phyloP scores from a whole-genome alignment of 2,888 invertebrate species.

The Tryphoninae sp. region DNA sequence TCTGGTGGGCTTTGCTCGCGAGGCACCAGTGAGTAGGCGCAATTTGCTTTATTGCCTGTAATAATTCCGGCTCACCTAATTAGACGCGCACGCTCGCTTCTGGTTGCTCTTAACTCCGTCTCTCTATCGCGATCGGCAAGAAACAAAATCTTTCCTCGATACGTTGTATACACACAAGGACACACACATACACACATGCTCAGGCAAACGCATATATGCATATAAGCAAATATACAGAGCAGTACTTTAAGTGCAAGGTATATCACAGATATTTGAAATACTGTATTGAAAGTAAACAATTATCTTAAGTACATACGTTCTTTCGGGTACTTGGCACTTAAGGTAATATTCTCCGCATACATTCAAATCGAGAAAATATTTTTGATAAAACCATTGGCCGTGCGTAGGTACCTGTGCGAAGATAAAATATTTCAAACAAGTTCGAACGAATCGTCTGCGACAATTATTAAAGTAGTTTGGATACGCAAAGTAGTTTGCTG shows the following conservation, averaged over 20 bases:
- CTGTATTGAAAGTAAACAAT: no score
- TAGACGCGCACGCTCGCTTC: slow-evolving; percentile 51
- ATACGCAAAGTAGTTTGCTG: no score
- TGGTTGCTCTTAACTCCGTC: slow-evolving; percentile 16
- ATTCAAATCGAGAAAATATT: no score
- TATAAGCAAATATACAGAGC: not conserved
- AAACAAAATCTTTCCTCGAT: slow-evolving; percentile 38
- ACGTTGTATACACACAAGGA: not conserved
- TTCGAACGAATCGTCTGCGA: no score
- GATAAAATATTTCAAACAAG: no score
- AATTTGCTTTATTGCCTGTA: slow-evolving; percentile 76
- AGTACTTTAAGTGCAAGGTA: not conserved
- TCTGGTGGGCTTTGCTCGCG: slow-evolving; percentile 54
- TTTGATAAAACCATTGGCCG: no score
- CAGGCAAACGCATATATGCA: not conserved
- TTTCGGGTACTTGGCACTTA: no score
- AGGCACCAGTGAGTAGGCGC: slow-evolving; percentile 68
- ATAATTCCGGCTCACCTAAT: slow-evolving; percentile 71
- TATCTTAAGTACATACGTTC: no score
- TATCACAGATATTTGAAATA: not conserved
- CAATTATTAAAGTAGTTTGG: no score
- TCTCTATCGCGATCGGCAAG: slow-evolving; percentile 41
- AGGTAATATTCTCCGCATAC: no score
- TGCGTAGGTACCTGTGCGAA: no score
- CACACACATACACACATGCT: not conserved